These are phyloP conservation scores for Carettochelys insculpta DNA, from an alignment of 2,113 vertebrate genomes.

Conservation along the genomic window DNA sequence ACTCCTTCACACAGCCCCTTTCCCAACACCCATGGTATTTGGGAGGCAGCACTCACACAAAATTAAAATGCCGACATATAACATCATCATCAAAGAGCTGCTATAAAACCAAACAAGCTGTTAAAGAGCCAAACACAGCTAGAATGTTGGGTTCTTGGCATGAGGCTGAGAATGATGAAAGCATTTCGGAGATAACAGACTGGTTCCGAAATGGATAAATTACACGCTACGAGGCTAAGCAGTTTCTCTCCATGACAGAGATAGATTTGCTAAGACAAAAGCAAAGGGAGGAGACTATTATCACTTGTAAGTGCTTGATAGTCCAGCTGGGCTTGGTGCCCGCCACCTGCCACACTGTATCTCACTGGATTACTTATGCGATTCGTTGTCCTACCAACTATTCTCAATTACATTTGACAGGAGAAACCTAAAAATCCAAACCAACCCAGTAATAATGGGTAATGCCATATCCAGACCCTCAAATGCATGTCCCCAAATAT, in stretches of 20 bases:
- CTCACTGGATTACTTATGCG: conserved; percentile 59
- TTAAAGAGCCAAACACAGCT: fast-evolving
- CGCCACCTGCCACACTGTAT: not conserved
- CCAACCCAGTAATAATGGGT: not conserved
- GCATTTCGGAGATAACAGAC: not conserved
- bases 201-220: conserved; percentile 36
- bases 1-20: not conserved
- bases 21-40: not conserved
- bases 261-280: conserved; percentile 36
- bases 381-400: conserved; percentile 3
- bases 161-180: not conserved
- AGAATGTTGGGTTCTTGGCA: not conserved
- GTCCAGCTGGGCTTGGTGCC: too few relatives aligned
- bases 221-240: conserved; percentile 5
- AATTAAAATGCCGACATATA: fast-evolving
- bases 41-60: not conserved
- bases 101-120: fast-evolving
- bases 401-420: conserved; percentile 41
- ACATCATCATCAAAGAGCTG: not conserved
- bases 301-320: not conserved
- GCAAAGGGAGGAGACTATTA: not conserved
- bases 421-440: conserved; percentile 13
- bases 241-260: not conserved
- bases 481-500: not conserved
- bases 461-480: conserved; percentile 10